Percentiles rank a stretch among this genome's conserved stretches.
Conservation (phyloP, 2,888 invertebrate species). For the Phyto melanocephala region DNA sequence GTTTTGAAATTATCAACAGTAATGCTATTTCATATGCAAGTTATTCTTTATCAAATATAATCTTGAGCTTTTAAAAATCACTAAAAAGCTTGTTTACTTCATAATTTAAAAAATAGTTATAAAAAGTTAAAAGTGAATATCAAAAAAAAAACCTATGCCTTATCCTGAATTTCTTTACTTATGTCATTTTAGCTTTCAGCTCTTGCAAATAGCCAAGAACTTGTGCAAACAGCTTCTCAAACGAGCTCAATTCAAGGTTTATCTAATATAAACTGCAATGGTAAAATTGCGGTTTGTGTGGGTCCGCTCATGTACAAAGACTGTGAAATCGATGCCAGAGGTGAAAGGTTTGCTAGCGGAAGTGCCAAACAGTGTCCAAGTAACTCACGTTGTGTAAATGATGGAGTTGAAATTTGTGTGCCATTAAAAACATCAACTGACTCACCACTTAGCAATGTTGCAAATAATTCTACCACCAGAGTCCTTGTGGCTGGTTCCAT, state of each 20-base stretch:
- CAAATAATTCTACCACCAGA: background rate
- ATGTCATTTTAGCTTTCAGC: conserved; percentile 70
- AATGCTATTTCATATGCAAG: conserved; percentile 72
- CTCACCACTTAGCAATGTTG: conserved; percentile 61
- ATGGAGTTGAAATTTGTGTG: conserved; percentile 73
- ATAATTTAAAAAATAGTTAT: too few relatives aligned
- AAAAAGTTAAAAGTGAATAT: too few relatives aligned
- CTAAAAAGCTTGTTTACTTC: too few relatives aligned
- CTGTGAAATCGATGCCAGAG: conserved; percentile 68
- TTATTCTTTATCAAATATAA: conserved; percentile 55
- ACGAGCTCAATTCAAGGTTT: conserved; percentile 6
- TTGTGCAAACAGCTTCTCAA: conserved; percentile 49
- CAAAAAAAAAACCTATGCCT: too few relatives aligned
- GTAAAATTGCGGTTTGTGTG: conserved; percentile 73
- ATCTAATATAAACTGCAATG: conserved; percentile 71
- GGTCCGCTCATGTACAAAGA: conserved; percentile 72
- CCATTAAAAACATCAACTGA: conserved; percentile 67
- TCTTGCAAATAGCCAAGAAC: conserved; percentile 69
- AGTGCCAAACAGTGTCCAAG: conserved; percentile 67
- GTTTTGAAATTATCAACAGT: conserved; percentile 67
- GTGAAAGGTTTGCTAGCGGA: conserved; percentile 68
- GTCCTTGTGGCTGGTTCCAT: conserved; percentile 3
- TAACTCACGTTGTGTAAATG: conserved; percentile 73
- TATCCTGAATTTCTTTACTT: background rate
- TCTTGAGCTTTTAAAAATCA: too few relatives aligned